phyloP scores from a whole-genome alignment of 2,113 vertebrate genomes.

The Fregetta grallaria region DNA sequence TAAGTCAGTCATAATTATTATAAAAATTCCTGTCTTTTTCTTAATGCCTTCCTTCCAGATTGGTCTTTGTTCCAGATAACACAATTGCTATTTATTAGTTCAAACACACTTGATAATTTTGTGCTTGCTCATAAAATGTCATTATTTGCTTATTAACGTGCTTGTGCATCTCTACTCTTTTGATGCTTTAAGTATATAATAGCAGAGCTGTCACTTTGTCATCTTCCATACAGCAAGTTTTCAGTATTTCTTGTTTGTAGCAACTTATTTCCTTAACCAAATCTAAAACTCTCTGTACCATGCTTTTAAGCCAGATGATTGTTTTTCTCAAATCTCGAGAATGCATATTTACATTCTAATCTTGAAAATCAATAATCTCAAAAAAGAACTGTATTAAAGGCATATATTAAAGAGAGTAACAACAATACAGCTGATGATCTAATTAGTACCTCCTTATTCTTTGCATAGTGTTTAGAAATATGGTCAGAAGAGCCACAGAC shows the following conservation, averaged over 20 bases:
- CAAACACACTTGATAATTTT: not conserved
- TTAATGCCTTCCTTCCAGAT: not conserved
- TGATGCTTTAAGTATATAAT: not conserved
- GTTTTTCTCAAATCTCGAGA: not conserved
- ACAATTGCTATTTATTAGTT: not conserved
- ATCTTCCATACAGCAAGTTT: not conserved
- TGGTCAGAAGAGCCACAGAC: not conserved
- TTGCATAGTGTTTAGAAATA: not conserved
- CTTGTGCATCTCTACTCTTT: not conserved
- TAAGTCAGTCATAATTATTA: not conserved
- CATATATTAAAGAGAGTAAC: not conserved
- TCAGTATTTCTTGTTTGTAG: not conserved
- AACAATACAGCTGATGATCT: not conserved
- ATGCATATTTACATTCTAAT: not conserved
- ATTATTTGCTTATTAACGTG: not conserved
- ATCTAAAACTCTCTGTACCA: not conserved
- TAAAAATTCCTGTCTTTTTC: not conserved
- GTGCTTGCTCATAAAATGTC: not conserved
- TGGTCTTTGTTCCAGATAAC: not conserved
- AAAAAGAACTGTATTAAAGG: not conserved
- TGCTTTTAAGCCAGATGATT: not conserved
- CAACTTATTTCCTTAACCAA: not conserved
- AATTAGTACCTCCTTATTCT: not conserved
- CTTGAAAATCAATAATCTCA: not conserved
- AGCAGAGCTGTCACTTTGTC: not conserved